A percentile compares a stretch with the other conserved stretches of the same genome.
Evolutionary conservation across 2,888 invertebrate species (phyloP).

Genomic region (Philaethria dido): DNA sequence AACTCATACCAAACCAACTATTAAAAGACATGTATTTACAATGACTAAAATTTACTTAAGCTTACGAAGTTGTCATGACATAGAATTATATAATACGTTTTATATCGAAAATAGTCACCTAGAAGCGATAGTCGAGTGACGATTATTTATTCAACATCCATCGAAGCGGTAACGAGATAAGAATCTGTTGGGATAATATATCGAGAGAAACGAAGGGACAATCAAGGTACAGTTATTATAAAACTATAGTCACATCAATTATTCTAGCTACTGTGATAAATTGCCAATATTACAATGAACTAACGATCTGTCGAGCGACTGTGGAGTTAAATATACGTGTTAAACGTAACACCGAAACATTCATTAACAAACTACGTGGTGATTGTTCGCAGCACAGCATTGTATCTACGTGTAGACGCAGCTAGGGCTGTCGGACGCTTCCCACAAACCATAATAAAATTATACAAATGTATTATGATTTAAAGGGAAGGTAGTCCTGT

Average conservation of each 20-base stretch:
- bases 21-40: slow-evolving; percentile 70
- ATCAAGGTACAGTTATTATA: slow-evolving; percentile 57
- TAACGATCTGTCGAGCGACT: slow-evolving; percentile 23
- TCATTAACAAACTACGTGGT: slow-evolving; percentile 60
- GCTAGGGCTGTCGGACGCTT: slow-evolving; percentile 19
- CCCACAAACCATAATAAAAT: slow-evolving; percentile 14
- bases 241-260: slow-evolving; percentile 74
- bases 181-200: slow-evolving; percentile 59
- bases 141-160: slow-evolving; percentile 67
- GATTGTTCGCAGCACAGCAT: slow-evolving; percentile 65
- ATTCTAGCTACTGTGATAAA: slow-evolving; percentile 67
- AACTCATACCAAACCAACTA: slow-evolving; percentile 61
- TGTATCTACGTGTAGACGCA: slow-evolving; percentile 48
- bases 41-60: slow-evolving; percentile 67
- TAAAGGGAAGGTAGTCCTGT: slow-evolving; percentile 5
- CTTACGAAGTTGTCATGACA: slow-evolving; percentile 64
- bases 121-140: slow-evolving; percentile 74
- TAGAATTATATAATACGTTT: slow-evolving; percentile 46
- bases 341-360: slow-evolving; percentile 53
- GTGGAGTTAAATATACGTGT: slow-evolving; percentile 52
- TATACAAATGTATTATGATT: slow-evolving; percentile 12
- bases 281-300: slow-evolving; percentile 49
- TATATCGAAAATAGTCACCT: slow-evolving; percentile 63
- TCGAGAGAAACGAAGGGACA: slow-evolving; percentile 50
- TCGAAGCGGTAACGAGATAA: slow-evolving; percentile 71